Conservation (phyloP, 2,797 vertebrate species). For the Cheirogaleus major region DNA sequence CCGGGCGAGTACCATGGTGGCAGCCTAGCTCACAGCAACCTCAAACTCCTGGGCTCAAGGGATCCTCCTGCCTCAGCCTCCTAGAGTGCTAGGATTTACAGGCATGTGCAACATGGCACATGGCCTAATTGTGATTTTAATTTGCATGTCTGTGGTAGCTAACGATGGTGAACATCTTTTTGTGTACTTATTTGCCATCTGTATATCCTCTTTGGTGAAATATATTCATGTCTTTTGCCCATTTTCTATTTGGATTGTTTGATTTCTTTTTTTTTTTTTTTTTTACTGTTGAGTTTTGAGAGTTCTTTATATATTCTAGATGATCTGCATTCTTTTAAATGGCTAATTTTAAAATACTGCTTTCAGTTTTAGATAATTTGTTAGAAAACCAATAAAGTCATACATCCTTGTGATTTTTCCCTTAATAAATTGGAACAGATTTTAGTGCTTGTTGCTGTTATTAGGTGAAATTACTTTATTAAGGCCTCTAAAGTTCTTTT, state of each 20-base stretch:
- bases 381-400: not conserved
- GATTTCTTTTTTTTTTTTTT: too few relatives aligned
- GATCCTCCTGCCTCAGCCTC: not conserved
- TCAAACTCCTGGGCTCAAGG: not conserved
- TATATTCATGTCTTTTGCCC: too few relatives aligned
- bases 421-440: not conserved
- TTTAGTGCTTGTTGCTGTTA: constrained; percentile 26
- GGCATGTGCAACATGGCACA: not conserved
- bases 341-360: not conserved
- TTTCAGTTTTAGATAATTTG: not conserved
- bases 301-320: not conserved
- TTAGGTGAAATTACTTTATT: constrained; percentile 43
- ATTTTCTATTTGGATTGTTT: too few relatives aligned
- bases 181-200: too few relatives aligned
- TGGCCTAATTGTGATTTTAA: too few relatives aligned
- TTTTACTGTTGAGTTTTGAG: too few relatives aligned
- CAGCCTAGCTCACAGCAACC: not conserved
- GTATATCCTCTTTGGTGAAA: too few relatives aligned
- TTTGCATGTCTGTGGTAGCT: too few relatives aligned
- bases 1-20: not conserved
- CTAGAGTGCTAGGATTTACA: not conserved
- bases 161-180: too few relatives aligned
- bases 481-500: constrained; percentile 33
- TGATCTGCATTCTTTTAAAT: not conserved
- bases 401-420: not conserved